phyloP scores from a whole-genome alignment of 2,888 invertebrate species.

The Epiblema foenella region DNA sequence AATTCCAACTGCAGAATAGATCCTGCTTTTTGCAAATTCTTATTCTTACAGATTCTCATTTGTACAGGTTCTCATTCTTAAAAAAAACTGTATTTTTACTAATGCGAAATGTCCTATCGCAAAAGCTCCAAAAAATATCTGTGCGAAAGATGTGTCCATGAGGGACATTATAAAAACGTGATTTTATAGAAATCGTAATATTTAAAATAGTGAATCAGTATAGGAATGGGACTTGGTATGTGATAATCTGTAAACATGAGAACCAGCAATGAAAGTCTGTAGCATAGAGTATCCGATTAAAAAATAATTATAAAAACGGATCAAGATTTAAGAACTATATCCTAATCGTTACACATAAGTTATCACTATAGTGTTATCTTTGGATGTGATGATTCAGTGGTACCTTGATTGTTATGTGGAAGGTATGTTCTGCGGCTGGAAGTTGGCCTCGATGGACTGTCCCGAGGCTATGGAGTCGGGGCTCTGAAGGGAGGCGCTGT shows the following conservation, averaged over 20 bases:
- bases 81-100: too few species aligned
- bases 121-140: background rate
- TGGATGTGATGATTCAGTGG: conserved; percentile 53
- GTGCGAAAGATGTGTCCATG: background rate
- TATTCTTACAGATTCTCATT: too few species aligned
- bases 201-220: background rate
- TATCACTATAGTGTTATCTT: conserved; percentile 53
- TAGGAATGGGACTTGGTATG: background rate
- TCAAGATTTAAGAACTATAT: conserved; percentile 32
- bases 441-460: conserved; percentile 73
- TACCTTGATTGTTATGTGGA: conserved; percentile 70
- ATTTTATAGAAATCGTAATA: background rate
- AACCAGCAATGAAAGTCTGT: background rate
- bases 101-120: background rate
- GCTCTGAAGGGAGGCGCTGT: conserved; percentile 89
- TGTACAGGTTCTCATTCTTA: too few species aligned
- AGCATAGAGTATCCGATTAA: background rate
- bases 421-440: conserved; percentile 62
- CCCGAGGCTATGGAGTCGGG: conserved; percentile 88
- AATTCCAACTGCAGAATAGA: background rate
- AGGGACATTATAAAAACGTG: too few species aligned
- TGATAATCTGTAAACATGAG: background rate
- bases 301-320: conserved; percentile 28
- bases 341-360: conserved; percentile 33
- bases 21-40: background rate